phyloP scores from a whole-genome alignment of 2,888 invertebrate species.

The Zygaena filipendulae region DNA sequence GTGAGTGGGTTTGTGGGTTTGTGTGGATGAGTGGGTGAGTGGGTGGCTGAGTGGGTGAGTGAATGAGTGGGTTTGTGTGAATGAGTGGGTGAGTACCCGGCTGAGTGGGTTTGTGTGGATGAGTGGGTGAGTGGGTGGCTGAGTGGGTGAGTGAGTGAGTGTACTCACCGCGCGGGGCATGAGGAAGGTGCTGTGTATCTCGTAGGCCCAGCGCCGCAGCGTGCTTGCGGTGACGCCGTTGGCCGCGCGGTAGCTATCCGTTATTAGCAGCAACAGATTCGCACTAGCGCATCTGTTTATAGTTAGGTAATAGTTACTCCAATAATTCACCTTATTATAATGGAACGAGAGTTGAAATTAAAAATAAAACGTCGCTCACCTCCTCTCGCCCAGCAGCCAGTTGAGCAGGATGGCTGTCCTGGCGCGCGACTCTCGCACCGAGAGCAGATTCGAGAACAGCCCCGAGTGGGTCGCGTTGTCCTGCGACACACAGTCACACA shows the following conservation, averaged over 20 bases:
- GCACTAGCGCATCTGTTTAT: constrained; percentile 51
- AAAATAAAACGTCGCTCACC: too few species aligned
- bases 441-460: constrained; percentile 81
- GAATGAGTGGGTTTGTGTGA: too few species aligned
- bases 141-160: too few species aligned
- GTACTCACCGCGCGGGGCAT: constrained; percentile 83
- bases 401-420: constrained; percentile 96
- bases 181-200: constrained; percentile 96
- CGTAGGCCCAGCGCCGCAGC: constrained; percentile 98
- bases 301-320: too few species aligned
- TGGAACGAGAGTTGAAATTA: too few species aligned
- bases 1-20: not conserved
- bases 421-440: constrained; percentile 85
- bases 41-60: too few species aligned
- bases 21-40: too few species aligned
- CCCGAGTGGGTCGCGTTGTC: constrained; percentile 85
- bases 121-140: too few species aligned
- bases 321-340: too few species aligned
- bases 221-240: constrained; percentile 76
- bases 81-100: too few species aligned
- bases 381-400: constrained; percentile 53
- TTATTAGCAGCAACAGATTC: constrained; percentile 85
- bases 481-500: constrained; percentile 36
- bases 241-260: constrained; percentile 85
- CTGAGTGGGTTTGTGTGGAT: too few species aligned